Base-by-base conservation (phyloP, 2,113 vertebrate species). In the Stomatorhinus ivindoensis region DNA sequence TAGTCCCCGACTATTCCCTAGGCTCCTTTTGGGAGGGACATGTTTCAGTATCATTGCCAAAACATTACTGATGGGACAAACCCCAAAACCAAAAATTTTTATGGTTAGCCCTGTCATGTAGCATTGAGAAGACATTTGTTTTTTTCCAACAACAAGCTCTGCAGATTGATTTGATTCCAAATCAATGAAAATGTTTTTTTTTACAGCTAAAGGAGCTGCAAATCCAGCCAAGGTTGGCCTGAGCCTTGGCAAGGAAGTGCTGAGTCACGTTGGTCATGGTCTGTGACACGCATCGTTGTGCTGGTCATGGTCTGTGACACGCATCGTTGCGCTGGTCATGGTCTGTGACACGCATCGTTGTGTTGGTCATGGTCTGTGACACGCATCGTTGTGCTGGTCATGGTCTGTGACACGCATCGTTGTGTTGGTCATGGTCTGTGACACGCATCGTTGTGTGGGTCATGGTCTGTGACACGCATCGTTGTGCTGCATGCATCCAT, bases 201-300 rank as follows among this genome's bases (percentile, higher is more conserved):
- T n/a, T 87, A 21, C 17, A 31, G n/a, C 48, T 39, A 35, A 87
- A 21, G 15, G 50, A 87, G 85, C 85, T 17, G 50, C 15, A 53
- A 51, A 87, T 87, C 13, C 47, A 24, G 46, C 85, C 85, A 87
- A 55, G 85, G 85, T 87, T 53, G n/a, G n/a, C 15, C 50, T 87
- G 50, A 51, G 27, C 27, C 50, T 87, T 87, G 85, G 85, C 85
- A 87, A 35, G 85, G 50, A 87, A 50, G 13, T 87, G 85, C 83
- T 86, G 83, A 86, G 83, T 86, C 44, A n/a, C n/a, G 48, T 50
- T 53, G 35, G n/a, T 87, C 50, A 87, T 53, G 27, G 85, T 53
- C 85, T 53, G 44, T 35, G 85, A 87, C 44, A 87, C 24, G 47
- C 13, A 27, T 17, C 47, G 17, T 15, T 31, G 48, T n/a, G 48